phyloP scores from a whole-genome alignment of 2,888 invertebrate species.

The Salpingus planirostris region DNA sequence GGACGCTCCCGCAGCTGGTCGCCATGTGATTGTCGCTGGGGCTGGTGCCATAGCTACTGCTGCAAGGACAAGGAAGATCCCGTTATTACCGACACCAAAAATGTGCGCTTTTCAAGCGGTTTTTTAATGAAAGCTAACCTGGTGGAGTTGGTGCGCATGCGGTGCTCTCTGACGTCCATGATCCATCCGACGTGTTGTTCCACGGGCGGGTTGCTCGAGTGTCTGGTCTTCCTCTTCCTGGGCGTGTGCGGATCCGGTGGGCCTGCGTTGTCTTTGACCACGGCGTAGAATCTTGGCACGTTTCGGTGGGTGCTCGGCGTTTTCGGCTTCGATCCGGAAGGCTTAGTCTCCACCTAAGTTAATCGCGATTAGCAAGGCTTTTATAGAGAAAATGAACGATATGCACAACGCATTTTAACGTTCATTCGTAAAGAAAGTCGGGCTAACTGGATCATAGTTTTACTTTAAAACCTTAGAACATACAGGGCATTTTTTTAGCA shows the following conservation, averaged over 20 bases:
- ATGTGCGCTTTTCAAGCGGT: not conserved
- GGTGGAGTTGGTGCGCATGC: constrained; percentile 68
- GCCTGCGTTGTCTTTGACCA: constrained; percentile 68
- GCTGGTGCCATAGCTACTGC: constrained; percentile 72
- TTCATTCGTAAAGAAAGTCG: too few species aligned
- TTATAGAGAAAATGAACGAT: too few species aligned
- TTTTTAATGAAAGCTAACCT: constrained; percentile 44
- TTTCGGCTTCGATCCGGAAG: constrained; percentile 14
- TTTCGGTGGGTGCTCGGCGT: constrained; percentile 39
- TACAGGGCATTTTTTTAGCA: too few species aligned
- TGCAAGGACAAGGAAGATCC: too few species aligned
- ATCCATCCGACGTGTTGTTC: constrained; percentile 98
- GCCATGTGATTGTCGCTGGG: constrained; percentile 57
- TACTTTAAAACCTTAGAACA: too few species aligned
- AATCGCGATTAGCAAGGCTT: constrained; percentile 1
- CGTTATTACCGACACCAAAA: too few species aligned
- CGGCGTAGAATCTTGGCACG: constrained; percentile 88
- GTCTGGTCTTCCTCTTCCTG: constrained; percentile 83
- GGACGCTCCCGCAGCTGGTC: constrained; percentile 61
- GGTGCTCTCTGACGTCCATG: constrained; percentile 82
- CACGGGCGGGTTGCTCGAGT: constrained; percentile 86
- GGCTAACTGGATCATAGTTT: too few species aligned
- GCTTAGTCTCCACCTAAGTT: constrained; percentile 16
- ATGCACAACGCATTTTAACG: too few species aligned
- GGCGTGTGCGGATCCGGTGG: constrained; percentile 60